Evolutionary conservation across 2,113 vertebrate species (phyloP).

Genomic region (Neotragus pygmaeus): DNA sequence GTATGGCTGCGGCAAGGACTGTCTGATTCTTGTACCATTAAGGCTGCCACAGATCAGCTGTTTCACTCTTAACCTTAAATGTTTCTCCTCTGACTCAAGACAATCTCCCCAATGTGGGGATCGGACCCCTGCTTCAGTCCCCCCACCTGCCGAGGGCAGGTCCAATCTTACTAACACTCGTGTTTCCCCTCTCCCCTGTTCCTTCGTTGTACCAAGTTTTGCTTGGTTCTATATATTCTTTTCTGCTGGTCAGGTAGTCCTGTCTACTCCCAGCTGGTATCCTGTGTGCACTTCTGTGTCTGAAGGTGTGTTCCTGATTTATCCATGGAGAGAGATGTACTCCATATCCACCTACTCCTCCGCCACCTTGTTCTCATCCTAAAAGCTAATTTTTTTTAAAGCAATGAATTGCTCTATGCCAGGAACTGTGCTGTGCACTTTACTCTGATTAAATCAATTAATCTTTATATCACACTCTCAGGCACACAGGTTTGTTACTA

Average conservation of each 20-base stretch:
- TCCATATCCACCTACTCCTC: background rate
- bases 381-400: background rate
- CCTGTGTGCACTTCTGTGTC: background rate
- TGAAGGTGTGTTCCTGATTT: background rate
- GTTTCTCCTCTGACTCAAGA: background rate
- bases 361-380: background rate
- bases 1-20: background rate
- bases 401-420: background rate
- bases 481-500: background rate
- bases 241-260: background rate
- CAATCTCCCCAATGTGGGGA: background rate
- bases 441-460: background rate
- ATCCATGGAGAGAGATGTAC: background rate
- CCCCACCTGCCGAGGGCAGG: background rate
- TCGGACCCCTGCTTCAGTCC: background rate
- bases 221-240: background rate
- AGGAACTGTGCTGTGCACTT: background rate
- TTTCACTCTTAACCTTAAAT: background rate
- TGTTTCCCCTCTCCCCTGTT: background rate
- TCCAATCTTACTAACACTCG: background rate
- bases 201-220: background rate
- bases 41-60: background rate
- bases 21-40: background rate
- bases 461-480: background rate
- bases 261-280: background rate